Evolutionary conservation across 37 sponge, comb jelly and placozoan genomes (phyloP).

Genomic region (Crambe crambe): DNA sequence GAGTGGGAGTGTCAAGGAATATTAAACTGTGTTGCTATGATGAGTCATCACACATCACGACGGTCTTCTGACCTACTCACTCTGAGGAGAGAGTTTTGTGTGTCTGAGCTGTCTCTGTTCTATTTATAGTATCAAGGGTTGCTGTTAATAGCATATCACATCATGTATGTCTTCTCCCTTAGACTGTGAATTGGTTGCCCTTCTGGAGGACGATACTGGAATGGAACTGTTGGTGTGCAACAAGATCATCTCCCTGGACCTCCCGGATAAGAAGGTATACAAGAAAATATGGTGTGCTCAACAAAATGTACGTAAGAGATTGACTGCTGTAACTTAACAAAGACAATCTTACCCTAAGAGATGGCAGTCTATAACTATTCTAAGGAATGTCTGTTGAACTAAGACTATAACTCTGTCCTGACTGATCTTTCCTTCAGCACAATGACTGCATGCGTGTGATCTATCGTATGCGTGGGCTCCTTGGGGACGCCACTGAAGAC

Average conservation of each 20-base stretch:
- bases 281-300: constrained; percentile 92
- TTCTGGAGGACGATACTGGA: constrained; percentile 94
- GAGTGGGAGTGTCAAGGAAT: not conserved
- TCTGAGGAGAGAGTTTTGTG: not conserved
- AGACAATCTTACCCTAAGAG: not conserved
- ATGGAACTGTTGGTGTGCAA: constrained; percentile 93
- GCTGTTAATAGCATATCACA: too few relatives aligned
- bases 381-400: too few relatives aligned
- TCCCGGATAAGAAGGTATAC: constrained; percentile 94
- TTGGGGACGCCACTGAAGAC: constrained; percentile 97
- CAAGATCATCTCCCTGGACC: constrained; percentile 92
- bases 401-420: constrained; percentile 8
- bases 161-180: not conserved
- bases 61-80: constrained; percentile 15
- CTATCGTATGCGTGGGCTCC: constrained; percentile 93
- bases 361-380: too few relatives aligned
- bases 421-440: constrained; percentile 40
- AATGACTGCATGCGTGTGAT: constrained; percentile 80
- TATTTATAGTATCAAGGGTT: not conserved
- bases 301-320: constrained; percentile 41
- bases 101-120: not conserved
- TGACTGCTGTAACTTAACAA: not conserved
- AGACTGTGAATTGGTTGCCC: constrained; percentile 94
- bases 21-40: not conserved
- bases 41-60: constrained; percentile 28